phyloP scores from a whole-genome alignment of 1,140 invertebrate species.

The Theocolax elegans region DNA sequence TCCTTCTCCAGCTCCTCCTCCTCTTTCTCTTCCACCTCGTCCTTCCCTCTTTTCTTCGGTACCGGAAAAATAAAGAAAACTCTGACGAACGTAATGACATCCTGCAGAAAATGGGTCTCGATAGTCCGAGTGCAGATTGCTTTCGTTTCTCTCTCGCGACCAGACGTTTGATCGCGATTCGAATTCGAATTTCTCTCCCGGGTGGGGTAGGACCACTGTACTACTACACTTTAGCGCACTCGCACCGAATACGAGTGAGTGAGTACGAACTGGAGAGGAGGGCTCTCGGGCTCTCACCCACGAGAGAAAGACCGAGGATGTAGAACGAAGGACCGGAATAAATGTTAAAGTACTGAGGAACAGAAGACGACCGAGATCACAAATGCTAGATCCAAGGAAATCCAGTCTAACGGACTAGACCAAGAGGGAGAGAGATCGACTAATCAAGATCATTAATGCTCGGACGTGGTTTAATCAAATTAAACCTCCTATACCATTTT shows the following conservation, averaged over 20 bases:
- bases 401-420: no score
- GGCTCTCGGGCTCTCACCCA: no score
- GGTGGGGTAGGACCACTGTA: no score
- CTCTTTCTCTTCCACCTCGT: background rate
- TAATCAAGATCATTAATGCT: no score
- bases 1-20: background rate
- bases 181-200: slow-evolving; percentile 5
- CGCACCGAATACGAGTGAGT: background rate
- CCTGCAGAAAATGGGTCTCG: slow-evolving; percentile 30
- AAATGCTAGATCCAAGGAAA: no score
- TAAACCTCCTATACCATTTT: no score
- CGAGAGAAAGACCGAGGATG: background rate
- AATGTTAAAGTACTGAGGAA: background rate
- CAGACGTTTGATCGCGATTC: slow-evolving; percentile 18
- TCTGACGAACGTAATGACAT: slow-evolving; percentile 34
- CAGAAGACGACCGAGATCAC: no score
- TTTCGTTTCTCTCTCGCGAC: slow-evolving; percentile 10
- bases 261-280: background rate
- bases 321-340: background rate
- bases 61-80: slow-evolving; percentile 29
- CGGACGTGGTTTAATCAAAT: no score
- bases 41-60: background rate
- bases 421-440: no score
- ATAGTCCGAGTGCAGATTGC: slow-evolving; percentile 31
- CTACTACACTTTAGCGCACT: background rate